Base-by-base conservation (phyloP, 1,140 invertebrate species). In the Lepidurus packardi region DNA sequence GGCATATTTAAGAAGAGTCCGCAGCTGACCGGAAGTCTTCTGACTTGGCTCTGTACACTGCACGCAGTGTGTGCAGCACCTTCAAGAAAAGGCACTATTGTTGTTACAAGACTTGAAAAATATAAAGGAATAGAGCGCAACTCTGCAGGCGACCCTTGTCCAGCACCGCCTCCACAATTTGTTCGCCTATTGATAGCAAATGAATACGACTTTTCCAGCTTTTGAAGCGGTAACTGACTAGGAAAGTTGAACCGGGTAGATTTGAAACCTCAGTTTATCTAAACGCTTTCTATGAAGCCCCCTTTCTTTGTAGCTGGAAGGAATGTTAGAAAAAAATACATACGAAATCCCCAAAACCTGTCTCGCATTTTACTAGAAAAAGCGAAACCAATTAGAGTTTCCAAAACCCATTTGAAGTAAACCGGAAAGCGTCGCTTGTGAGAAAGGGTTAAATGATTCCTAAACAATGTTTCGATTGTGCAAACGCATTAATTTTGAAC, bases 1-100 rank as follows among this genome's bases (percentile, higher is more conserved):
- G 13, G 53, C 13, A 21, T 21, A 65, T 65, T 65, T 65, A 65
- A 65, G 53, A 65, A 65, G 21, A 65, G 53, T n/a, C 53, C 21
- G 53, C 53, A 65, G 53, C 53, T 65, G 53, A 65, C 53, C 53
- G 53, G 53, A 65, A 65, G 53, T 65, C 53, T n/a, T 65, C 53
- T 65, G 53, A 65, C 53, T 65, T 65, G 53, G 53, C 21, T 16
- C 34, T 21, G 53, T 65, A 65, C 21, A 65, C 53, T 65, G 53
- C 53, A 65, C 53, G 53, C 53, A 65, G 53, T 65, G 53, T 65
- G 53, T 65, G 53, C 53, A 65, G 53, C 53, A 65, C 53, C 53
- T 65, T 65, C 53, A 65, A 65, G 53, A 65, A 65, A 47, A 65
- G 53, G 53, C 16, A 65, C 16, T 65, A 65, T 65, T 65, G 53